Evolutionary conservation across 2,113 vertebrate genomes (phyloP), one percentile per base, ranked within the genome.

Genomic region (Perca schrenkii): DNA sequence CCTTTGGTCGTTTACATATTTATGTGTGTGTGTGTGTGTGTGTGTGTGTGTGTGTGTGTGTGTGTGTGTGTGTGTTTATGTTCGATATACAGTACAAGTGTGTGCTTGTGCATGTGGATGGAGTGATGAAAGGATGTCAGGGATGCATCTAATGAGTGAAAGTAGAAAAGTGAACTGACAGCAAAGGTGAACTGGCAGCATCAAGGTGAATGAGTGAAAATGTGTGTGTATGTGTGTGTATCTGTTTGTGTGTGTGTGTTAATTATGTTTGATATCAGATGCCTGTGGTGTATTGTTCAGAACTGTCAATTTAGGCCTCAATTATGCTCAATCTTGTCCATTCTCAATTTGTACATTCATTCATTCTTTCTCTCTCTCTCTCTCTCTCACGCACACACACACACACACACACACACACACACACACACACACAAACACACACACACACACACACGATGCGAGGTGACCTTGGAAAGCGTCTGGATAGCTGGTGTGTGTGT

Each of bases 401-500:
- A 60, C 69, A 62, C 62, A 72, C 54, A 77, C 62, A 70, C 21
- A 28, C 46, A 46, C 70, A 21, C 63, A 74, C 61, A 28, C 54
- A 79, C 65, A 69, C 40, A 85, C 65, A 73, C 40, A 62, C 57
- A 70, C 57, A 77, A n/a, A n/a, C 60, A 56, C 8, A 68, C 56
- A 86, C 69, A 81, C 12, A 63, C 73, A 57, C 67, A 74, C 50
- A 77, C 57, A 86, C 49, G 64, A 79, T 78, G 52, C 0, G 4
- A 83, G 76, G 80, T 93, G 93, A 94, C 92, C 91, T 94, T 92
- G 90, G 86, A 83, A 81, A 80, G 87, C 36, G 28, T 86, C 83
- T 87, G 66, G 58, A 79, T 84, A 58, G 79, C 80, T 76, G 5
- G 60, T 74, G 79, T 72, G 63, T 73, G 77, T 60, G 77, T 79